Conservation (phyloP, 2,888 invertebrate genomes). For the Agapetus fuscipes region DNA sequence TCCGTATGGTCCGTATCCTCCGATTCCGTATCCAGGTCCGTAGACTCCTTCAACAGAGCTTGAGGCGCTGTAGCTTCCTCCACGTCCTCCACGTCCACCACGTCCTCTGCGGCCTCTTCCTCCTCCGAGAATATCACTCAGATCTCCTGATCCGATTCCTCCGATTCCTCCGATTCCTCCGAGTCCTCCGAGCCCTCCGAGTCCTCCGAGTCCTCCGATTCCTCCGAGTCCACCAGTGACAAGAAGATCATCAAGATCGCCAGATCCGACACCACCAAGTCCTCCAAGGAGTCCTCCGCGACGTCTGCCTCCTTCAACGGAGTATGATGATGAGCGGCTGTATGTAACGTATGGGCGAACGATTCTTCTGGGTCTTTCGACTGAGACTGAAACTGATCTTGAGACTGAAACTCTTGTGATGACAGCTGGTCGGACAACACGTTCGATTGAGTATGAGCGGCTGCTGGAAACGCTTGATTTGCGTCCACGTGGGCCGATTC, state of each 20-base stretch:
- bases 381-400: background rate
- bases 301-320: background rate
- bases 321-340: background rate
- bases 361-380: background rate
- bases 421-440: background rate
- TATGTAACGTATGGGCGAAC: background rate
- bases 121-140: background rate
- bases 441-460: background rate
- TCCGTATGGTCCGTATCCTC: too few species aligned
- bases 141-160: background rate
- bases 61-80: too few species aligned
- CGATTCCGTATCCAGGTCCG: too few species aligned
- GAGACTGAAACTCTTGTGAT: background rate
- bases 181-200: background rate
- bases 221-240: too few species aligned
- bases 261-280: background rate
- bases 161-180: background rate
- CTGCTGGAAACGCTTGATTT: background rate
- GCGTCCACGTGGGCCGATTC: background rate
- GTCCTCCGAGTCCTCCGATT: slow-evolving; percentile 1
- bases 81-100: background rate
- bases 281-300: background rate
- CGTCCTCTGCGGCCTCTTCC: background rate
- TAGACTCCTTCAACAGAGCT: background rate
- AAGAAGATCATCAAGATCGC: too few species aligned